Conservation (phyloP, 2,113 vertebrate species). For the Ornithorhynchus anatinus region DNA sequence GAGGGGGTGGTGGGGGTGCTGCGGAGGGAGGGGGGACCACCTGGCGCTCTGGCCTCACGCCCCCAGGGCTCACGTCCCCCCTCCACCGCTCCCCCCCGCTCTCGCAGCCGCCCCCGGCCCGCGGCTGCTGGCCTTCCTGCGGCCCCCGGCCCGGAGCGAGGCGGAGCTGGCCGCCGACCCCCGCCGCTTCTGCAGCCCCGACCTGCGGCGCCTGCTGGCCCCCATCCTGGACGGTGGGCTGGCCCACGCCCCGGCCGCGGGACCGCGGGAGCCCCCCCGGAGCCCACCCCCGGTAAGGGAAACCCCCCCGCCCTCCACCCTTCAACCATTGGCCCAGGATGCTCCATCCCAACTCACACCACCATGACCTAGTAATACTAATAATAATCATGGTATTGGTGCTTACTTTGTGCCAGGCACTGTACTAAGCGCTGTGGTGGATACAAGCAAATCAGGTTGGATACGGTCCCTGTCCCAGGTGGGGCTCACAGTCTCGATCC, state of each 20-base stretch:
- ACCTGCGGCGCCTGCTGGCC: slow-evolving; percentile 76
- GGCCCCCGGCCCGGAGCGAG: slow-evolving; percentile 54
- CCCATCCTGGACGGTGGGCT: slow-evolving; percentile 76
- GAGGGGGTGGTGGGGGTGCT: not conserved
- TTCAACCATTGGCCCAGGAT: not conserved
- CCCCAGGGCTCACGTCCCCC: no score
- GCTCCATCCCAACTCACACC: no score
- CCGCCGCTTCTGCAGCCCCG: slow-evolving; percentile 79
- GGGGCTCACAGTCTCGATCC: no score
- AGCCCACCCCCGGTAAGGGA: slow-evolving; percentile 43
- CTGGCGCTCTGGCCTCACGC: no score
- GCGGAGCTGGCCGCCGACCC: slow-evolving; percentile 68
- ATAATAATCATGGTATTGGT: no score
- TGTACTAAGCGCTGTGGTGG: no score
- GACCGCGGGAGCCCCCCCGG: not conserved
- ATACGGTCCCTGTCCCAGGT: no score
- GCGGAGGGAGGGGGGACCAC: not conserved
- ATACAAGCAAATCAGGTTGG: no score
- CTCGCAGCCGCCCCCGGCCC: slow-evolving; percentile 24
- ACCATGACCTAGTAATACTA: no score
- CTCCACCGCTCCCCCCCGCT: no score
- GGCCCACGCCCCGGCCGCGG: slow-evolving; percentile 3
- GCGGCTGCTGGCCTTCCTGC: slow-evolving; percentile 64
- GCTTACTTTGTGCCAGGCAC: no score
- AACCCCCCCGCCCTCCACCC: not conserved